phyloP scores from a whole-genome alignment of 2,113 vertebrate genomes.

The Rafetus swinhoei region DNA sequence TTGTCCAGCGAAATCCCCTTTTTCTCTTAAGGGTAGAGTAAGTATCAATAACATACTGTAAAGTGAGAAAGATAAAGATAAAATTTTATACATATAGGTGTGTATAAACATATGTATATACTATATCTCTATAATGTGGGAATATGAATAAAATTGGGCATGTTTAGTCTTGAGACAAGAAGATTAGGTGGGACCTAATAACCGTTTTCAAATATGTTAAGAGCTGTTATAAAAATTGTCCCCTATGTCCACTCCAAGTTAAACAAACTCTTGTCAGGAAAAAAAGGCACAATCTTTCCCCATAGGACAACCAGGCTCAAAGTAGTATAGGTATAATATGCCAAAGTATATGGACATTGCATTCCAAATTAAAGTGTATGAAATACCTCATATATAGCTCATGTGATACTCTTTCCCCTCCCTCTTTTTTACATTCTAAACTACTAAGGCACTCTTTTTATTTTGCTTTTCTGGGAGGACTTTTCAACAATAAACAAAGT shows the following conservation, averaged over 20 bases:
- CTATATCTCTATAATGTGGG: background rate
- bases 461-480: background rate
- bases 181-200: background rate
- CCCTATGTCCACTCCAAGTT: background rate
- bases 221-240: background rate
- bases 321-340: background rate
- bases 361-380: background rate
- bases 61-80: conserved; percentile 19
- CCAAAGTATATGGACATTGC: background rate
- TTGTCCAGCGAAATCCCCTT: conserved; percentile 33
- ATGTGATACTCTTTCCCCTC: background rate
- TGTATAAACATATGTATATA: no score
- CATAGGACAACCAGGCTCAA: background rate
- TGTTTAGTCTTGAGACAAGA: background rate
- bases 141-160: background rate
- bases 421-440: background rate
- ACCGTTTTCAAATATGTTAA: background rate
- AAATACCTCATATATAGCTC: background rate
- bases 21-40: conserved; percentile 39
- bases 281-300: background rate
- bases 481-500: background rate
- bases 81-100: background rate
- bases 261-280: background rate
- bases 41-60: background rate
- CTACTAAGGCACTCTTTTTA: background rate